Percentiles rank a stretch among this genome's conserved stretches.
phyloP scores from a whole-genome alignment of 1,140 invertebrate species.

The Lordiphosa collinella region DNA sequence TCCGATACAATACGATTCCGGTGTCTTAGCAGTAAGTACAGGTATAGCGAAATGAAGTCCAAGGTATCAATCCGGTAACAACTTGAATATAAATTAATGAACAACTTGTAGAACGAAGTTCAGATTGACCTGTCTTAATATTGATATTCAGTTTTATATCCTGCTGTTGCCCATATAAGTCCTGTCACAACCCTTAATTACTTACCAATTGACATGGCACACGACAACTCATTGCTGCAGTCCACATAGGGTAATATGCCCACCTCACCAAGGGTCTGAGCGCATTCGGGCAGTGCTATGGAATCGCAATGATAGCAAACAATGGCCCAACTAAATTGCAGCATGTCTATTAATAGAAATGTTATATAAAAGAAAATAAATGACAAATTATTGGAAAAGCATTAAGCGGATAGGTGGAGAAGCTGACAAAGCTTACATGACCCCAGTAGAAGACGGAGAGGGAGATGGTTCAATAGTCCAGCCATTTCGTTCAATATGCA shows the following conservation, averaged over 20 bases:
- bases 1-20: no score
- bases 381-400: conserved; percentile 34
- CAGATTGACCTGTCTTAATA: no score
- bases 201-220: conserved; percentile 66
- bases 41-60: no score
- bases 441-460: conserved; percentile 6
- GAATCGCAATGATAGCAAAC: conserved; percentile 72
- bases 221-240: conserved; percentile 46
- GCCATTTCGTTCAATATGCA: conserved; percentile 19
- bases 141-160: no score
- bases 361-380: neutral
- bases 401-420: conserved; percentile 9
- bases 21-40: no score
- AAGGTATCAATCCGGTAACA: no score
- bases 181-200: neutral
- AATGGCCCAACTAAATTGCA: conserved; percentile 31
- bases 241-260: conserved; percentile 51
- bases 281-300: conserved; percentile 58
- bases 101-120: no score
- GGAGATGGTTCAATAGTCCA: neutral
- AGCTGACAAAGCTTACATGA: conserved; percentile 16
- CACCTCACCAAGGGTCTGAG: conserved; percentile 63
- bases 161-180: neutral
- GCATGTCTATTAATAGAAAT: conserved; percentile 26
- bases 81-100: no score